phyloP scores from a whole-genome alignment of 2,797 vertebrate species.

The Rhinichthys osculus region DNA sequence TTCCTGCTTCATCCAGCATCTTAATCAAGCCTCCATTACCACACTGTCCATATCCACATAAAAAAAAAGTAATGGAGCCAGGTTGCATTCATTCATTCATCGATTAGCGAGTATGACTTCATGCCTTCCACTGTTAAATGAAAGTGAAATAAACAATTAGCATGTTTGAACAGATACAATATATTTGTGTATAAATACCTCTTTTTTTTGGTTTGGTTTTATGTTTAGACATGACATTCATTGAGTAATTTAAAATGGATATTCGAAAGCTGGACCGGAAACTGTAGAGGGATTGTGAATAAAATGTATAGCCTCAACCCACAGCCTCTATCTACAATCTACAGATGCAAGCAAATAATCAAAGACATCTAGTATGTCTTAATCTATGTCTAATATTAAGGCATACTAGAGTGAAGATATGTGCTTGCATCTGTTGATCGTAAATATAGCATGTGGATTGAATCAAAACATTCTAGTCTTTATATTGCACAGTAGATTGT shows the following conservation, averaged over 20 bases:
- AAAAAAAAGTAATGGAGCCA: constrained; percentile 32
- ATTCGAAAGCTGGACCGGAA: background rate
- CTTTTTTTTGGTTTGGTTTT: background rate
- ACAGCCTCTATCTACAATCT: background rate
- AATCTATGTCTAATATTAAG: background rate
- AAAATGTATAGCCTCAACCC: background rate
- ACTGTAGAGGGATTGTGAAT: background rate
- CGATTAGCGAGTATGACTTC: constrained; percentile 18
- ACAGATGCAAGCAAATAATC: background rate
- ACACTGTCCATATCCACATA: constrained; percentile 28
- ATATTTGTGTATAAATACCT: background rate
- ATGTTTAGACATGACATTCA: background rate
- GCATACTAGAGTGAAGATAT: background rate
- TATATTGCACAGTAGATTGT: background rate
- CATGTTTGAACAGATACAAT: background rate
- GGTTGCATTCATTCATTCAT: constrained; percentile 34
- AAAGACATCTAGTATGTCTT: background rate
- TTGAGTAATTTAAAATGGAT: background rate
- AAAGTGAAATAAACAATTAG: constrained; percentile 29
- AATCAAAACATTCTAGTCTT: background rate
- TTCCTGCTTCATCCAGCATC: constrained; percentile 24
- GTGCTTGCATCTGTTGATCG: background rate
- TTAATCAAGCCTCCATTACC: constrained; percentile 47
- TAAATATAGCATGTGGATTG: background rate
- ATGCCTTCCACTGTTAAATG: constrained; percentile 29